Percentiles rank a stretch among this genome's conserved stretches.
Evolutionary conservation across 23 tunicate species (phyloP).

Genomic region (Clavelina lepadiformis): DNA sequence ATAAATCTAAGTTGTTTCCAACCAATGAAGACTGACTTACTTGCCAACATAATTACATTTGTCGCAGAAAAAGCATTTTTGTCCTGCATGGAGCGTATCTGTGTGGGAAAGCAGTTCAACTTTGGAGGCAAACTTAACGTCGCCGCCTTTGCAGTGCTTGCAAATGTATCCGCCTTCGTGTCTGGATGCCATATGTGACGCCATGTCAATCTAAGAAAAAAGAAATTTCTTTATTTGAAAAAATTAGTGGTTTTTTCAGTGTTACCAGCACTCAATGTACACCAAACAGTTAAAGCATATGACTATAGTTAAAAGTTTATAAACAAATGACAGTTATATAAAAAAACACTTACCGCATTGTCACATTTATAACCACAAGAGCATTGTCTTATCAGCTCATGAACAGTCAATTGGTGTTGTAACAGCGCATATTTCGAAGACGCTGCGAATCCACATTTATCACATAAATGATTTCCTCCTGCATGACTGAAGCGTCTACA

Average conservation of each 20-base stretch:
- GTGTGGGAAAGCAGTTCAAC: slow-evolving; percentile 1
- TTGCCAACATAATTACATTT: slow-evolving; percentile 32
- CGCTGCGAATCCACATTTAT: slow-evolving; percentile 24
- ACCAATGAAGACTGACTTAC: slow-evolving; percentile 2
- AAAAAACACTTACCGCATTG: too few species aligned
- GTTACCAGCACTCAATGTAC: too few species aligned
- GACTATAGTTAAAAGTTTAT: too few species aligned
- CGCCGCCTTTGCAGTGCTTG: neutral
- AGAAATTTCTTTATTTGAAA: neutral
- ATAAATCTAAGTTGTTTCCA: too few species aligned
- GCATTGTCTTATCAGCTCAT: neutral
- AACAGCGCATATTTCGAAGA: slow-evolving; percentile 11
- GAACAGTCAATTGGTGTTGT: slow-evolving; percentile 10
- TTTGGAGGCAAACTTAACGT: slow-evolving; percentile 3
- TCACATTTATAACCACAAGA: slow-evolving; percentile 3
- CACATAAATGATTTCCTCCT: slow-evolving; percentile 23
- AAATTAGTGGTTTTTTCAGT: too few species aligned
- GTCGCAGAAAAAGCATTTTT: slow-evolving; percentile 21
- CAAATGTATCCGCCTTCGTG: slow-evolving; percentile 12
- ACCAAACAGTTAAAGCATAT: too few species aligned
- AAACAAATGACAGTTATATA: too few species aligned
- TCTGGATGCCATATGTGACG: slow-evolving; percentile 1
- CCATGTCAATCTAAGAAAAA: slow-evolving; percentile 33
- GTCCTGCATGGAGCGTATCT: neutral
- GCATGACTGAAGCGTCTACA: slow-evolving; percentile 19